Base-by-base conservation (phyloP, 2,797 vertebrate species). In the Halcyon leucocephala region DNA sequence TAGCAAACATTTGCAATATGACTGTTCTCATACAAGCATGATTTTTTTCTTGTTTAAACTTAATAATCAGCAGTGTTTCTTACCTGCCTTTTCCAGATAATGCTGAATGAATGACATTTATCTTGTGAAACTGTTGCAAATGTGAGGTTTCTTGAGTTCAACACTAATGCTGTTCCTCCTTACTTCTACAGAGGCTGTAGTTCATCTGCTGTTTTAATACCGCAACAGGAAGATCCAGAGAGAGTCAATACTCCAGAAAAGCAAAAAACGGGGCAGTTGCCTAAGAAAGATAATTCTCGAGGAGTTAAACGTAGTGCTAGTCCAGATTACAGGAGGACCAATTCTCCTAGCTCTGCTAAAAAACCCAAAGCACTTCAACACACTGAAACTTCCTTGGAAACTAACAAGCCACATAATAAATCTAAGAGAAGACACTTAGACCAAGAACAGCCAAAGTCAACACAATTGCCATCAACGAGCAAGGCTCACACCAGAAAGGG, bases 251-350 rank as follows among this genome's bases (percentile, higher is more conserved):
- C 98, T 98, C 99, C 99, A 95, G 99, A 99, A 98, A 99, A 98
- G 97, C 99, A 99, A 87, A 99, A 98, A 98, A 97, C 98, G 96
- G 98, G 98, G 97, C 99, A 99, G 96, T 98, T 98, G 97, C 98
- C 99, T 98, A 99, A 99, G 98, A 99, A 98, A 95, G 99, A 99
- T 97, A 98, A 98, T 97, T 98, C 98, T 97, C 98, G 99, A 95
- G 99, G 99, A 97, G 98, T 99, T 86, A 99, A 99, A 97, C 98
- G 99, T 98, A 99, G 98, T 93, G 99, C 99, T 97, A 99, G 99
- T 97, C 98, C 99, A 95, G 99, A 99, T 98, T 99, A 98, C 98
- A 99, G 98, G 98, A 99, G 98, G 97, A 98, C 99, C 97, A 99
- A 98, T 97, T 99, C 98, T 96, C 98, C 99, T 91, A 99, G 98